A percentile compares a stretch with the other conserved stretches of the same genome.
phyloP scores from a whole-genome alignment of 2,113 vertebrate species.

The Trematocara stigmaticum region DNA sequence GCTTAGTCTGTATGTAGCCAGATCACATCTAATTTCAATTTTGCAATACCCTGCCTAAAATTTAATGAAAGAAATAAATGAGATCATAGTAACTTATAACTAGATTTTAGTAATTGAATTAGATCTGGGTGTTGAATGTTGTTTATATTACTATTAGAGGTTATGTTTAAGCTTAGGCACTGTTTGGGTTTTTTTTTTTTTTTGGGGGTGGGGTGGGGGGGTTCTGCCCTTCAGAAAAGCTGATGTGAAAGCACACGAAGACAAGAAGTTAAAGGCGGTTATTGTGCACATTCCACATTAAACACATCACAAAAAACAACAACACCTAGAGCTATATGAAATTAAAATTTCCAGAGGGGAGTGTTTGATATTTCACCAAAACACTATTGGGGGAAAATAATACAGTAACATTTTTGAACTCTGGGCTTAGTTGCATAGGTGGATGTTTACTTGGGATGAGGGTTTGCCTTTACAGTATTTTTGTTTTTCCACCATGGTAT shows the following conservation, averaged over 20 bases:
- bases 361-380: neutral
- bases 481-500: neutral
- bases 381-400: neutral
- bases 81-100: neutral
- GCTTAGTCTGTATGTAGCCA: neutral
- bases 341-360: neutral
- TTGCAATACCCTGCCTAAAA: neutral
- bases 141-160: neutral
- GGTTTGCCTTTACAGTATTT: neutral
- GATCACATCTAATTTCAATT: neutral
- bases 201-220: too few species aligned
- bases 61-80: neutral
- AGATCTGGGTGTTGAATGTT: neutral
- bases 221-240: neutral
- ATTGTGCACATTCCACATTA: neutral
- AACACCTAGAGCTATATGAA: neutral
- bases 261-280: neutral
- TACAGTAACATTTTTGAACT: neutral
- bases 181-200: accelerated
- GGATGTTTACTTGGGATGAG: neutral
- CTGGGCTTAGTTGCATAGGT: neutral
- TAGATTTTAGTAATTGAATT: neutral
- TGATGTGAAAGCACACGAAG: neutral
- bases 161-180: neutral
- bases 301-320: neutral